Evolutionary conservation across 1,140 invertebrate species (phyloP).

Genomic region (Stenopsyche tienmushanensis): DNA sequence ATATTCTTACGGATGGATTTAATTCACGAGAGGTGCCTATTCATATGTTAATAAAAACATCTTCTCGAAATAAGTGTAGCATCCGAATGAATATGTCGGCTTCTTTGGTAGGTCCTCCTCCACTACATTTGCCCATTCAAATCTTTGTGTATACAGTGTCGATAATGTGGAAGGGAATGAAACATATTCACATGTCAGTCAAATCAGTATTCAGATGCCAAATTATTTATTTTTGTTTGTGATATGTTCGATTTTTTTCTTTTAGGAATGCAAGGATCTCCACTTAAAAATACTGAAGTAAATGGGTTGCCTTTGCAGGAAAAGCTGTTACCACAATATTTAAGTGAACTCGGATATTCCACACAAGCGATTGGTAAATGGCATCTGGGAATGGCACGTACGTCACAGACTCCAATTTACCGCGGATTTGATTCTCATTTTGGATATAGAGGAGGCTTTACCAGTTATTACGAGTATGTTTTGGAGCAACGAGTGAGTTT

Average conservation of each 20-base stretch:
- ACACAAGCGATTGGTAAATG: conserved; percentile 88
- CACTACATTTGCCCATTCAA: no score
- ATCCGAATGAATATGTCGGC: conserved; percentile 1
- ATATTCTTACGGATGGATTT: conserved; percentile 17
- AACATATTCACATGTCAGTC: no score
- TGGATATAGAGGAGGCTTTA: conserved; percentile 79
- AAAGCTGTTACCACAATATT: conserved; percentile 70
- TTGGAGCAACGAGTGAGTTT: conserved; percentile 8
- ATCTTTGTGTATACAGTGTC: no score
- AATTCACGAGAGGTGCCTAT: conserved; percentile 22
- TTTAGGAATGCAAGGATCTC: conserved; percentile 76
- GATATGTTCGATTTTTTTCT: conserved; percentile 3
- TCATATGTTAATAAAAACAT: conserved; percentile 25
- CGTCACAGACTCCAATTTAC: conserved; percentile 71
- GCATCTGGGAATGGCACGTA: conserved; percentile 76
- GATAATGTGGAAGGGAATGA: no score
- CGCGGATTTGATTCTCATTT: conserved; percentile 82
- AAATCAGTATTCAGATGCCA: no score
- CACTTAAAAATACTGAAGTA: conserved; percentile 71
- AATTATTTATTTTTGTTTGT: no score
- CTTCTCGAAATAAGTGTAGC: conserved; percentile 7
- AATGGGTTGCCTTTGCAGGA: conserved; percentile 71
- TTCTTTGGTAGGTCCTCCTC: no score
- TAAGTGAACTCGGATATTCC: conserved; percentile 75
- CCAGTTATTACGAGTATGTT: conserved; percentile 70